Conservation (phyloP, 2,888 invertebrate genomes). For the Apeira syringaria region DNA sequence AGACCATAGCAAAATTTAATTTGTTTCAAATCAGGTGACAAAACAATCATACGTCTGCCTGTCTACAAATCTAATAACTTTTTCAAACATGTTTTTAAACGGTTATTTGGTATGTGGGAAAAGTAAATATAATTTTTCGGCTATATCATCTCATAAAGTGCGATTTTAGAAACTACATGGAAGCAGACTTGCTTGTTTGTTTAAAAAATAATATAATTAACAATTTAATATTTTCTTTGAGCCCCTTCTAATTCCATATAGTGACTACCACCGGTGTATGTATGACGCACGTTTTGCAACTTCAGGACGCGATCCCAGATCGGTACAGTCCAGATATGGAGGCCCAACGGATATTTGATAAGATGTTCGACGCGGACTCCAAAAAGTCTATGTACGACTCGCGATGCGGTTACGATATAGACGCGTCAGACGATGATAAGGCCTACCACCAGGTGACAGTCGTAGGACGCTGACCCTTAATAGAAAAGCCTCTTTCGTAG, state of each 20-base stretch:
- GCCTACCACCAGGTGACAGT: slow-evolving; percentile 76
- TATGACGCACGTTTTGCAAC: slow-evolving; percentile 72
- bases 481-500: slow-evolving; percentile 26
- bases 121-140: no score
- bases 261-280: slow-evolving; percentile 37
- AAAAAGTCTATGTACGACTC: slow-evolving; percentile 76
- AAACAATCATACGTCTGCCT: no score
- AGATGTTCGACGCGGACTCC: slow-evolving; percentile 82
- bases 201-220: no score
- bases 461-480: slow-evolving; percentile 69
- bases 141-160: no score
- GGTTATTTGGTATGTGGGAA: no score
- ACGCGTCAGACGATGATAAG: slow-evolving; percentile 79
- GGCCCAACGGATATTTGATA: slow-evolving; percentile 83
- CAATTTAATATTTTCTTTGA: slow-evolving; percentile 4
- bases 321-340: slow-evolving; percentile 83
- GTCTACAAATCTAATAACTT: no score
- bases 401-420: slow-evolving; percentile 79
- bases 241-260: slow-evolving; percentile 16
- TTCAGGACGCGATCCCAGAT: slow-evolving; percentile 80
- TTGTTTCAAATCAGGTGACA: no score
- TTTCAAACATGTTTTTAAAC: no score
- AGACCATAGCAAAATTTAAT: no score
- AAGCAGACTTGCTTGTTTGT: no score
- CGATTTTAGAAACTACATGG: no score